phyloP scores from a whole-genome alignment of 2,888 invertebrate genomes.

The Bedellia somnulentella region DNA sequence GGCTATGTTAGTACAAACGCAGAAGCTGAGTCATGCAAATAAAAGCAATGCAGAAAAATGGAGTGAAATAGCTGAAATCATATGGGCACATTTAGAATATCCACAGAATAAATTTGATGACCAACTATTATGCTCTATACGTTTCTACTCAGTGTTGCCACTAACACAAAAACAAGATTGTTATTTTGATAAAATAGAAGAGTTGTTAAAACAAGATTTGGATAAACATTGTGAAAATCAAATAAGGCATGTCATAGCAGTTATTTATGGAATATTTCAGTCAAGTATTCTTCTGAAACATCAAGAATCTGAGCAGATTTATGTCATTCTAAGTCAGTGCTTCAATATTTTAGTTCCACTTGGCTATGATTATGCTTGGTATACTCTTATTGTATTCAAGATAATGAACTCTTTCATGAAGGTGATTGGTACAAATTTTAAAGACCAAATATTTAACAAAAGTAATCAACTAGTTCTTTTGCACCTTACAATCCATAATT shows the following conservation, averaged over 20 bases:
- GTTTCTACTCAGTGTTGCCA: conserved; percentile 30
- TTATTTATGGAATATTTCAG: conserved; percentile 50
- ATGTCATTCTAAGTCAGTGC: conserved; percentile 17
- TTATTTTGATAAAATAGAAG: conserved; percentile 20
- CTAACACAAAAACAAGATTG: conserved; percentile 18
- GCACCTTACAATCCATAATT: conserved; percentile 58
- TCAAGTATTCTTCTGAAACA: conserved; percentile 24
- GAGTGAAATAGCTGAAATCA: conserved; percentile 18
- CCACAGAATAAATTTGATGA: conserved; percentile 32
- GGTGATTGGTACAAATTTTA: conserved; percentile 27
- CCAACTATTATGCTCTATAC: conserved; percentile 40
- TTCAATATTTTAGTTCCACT: conserved; percentile 25
- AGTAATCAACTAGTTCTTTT: conserved; percentile 38
- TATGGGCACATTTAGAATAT: conserved; percentile 29
- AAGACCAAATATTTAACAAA: conserved; percentile 19
- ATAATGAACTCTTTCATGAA: conserved; percentile 42
- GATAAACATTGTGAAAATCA: too few species aligned
- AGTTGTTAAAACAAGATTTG: conserved; percentile 8
- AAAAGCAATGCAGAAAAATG: conserved; percentile 14
- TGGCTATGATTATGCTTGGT: conserved; percentile 54
- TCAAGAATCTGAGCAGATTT: conserved; percentile 1
- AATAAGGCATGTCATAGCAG: conserved; percentile 21
- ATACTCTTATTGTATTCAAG: conserved; percentile 54
- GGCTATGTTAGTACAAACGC: conserved; percentile 24
- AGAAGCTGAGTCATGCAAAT: conserved; percentile 12